Evolutionary conservation across 1,140 invertebrate genomes (phyloP).

Genomic region (Cotesia glomerata): DNA sequence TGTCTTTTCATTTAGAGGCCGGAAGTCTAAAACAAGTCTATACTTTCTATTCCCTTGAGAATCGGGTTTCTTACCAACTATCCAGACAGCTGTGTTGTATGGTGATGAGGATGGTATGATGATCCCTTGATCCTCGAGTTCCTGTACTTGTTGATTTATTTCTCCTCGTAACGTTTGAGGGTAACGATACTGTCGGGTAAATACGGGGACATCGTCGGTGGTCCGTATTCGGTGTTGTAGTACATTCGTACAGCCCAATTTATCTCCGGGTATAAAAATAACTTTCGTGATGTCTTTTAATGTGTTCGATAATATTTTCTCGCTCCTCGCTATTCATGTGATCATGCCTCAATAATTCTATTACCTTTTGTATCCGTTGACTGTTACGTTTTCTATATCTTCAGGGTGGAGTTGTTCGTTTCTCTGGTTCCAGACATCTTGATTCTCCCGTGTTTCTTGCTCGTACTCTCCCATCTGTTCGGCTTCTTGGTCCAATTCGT

Average conservation of each 20-base stretch:
- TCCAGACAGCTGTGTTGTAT: neutral
- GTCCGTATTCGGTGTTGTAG: constrained; percentile 12
- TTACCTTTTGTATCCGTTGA: neutral
- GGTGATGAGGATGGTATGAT: neutral
- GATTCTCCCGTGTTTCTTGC: too few species aligned
- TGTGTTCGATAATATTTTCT: neutral
- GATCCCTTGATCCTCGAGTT: neutral
- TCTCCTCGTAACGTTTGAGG: neutral
- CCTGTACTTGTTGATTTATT: neutral
- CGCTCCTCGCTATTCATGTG: neutral
- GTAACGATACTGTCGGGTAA: neutral
- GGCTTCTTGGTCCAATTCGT: too few species aligned
- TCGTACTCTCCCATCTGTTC: too few species aligned
- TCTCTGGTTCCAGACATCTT: too few species aligned
- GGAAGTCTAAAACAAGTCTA: neutral
- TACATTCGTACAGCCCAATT: neutral
- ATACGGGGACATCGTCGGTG: neutral
- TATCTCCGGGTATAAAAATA: constrained; percentile 20
- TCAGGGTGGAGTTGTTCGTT: too few species aligned
- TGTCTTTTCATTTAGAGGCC: neutral
- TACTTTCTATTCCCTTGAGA: neutral
- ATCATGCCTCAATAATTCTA: neutral
- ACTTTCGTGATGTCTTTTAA: neutral
- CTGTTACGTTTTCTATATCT: too few species aligned
- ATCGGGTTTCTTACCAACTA: neutral